Evolutionary conservation across 2,797 vertebrate species (phyloP).

Genomic region (Phylloscopus collybita): DNA sequence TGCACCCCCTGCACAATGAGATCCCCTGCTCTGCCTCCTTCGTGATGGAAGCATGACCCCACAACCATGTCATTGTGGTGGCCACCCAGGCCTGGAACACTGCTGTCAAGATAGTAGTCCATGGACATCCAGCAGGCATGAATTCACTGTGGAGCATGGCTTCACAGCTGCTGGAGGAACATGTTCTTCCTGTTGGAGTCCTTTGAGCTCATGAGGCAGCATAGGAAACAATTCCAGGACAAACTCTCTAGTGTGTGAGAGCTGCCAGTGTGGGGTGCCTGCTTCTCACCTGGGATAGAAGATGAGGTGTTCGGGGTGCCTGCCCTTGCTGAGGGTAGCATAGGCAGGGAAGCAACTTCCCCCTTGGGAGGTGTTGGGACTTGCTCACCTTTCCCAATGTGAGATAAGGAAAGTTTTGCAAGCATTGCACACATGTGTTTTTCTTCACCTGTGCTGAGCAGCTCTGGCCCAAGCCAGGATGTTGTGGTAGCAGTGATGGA

Average conservation of each 20-base stretch:
- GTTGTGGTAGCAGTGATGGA: background rate
- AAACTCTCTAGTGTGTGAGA: slow-evolving; percentile 83
- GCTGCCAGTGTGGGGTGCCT: rapidly evolving
- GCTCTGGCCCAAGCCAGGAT: background rate
- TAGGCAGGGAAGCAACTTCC: background rate
- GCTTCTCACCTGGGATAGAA: background rate
- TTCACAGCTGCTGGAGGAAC: slow-evolving; percentile 87
- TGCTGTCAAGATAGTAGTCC: slow-evolving; percentile 88
- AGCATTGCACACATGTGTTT: background rate
- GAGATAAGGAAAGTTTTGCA: background rate
- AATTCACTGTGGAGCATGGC: slow-evolving; percentile 90
- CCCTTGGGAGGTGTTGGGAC: background rate
- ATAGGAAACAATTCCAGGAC: slow-evolving; percentile 89
- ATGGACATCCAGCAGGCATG: slow-evolving; percentile 90
- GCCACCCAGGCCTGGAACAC: slow-evolving; percentile 84
- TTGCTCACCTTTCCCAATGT: background rate
- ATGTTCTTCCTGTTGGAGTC: slow-evolving; percentile 91
- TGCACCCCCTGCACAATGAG: slow-evolving; percentile 74
- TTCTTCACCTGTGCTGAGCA: background rate
- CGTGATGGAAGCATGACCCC: slow-evolving; percentile 88
- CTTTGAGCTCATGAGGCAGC: slow-evolving; percentile 91
- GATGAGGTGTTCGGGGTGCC: background rate
- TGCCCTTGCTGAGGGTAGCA: background rate
- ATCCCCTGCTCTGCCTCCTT: slow-evolving; percentile 88
- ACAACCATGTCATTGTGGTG: slow-evolving; percentile 88